Evolutionary conservation across 2,888 invertebrate species (phyloP).

Genomic region (Gisinianus flammeolus): DNA sequence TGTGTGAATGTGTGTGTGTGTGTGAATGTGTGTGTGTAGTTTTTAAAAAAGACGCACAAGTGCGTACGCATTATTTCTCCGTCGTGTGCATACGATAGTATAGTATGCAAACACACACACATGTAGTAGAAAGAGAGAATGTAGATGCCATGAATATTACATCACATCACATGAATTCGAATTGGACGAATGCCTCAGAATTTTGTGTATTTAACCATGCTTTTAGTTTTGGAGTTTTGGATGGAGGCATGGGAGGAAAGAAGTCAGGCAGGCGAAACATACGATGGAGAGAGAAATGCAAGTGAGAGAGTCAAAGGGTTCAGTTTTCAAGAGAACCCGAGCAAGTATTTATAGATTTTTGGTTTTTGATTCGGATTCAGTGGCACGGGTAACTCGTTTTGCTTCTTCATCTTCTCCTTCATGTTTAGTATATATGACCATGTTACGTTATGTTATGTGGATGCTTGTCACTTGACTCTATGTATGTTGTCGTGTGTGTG

Average conservation of each 20-base stretch:
- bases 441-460: not conserved
- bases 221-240: not conserved
- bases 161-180: not conserved
- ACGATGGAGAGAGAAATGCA: not conserved
- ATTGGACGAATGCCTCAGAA: constrained; percentile 13
- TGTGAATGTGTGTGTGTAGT: too few relatives aligned
- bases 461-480: not conserved
- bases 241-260: not conserved
- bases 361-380: constrained; percentile 38
- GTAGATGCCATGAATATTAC: not conserved
- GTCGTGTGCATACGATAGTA: too few relatives aligned
- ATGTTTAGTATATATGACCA: not conserved
- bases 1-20: too few relatives aligned
- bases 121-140: too few relatives aligned
- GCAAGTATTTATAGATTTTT: constrained; percentile 33
- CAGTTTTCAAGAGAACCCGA: constrained; percentile 4
- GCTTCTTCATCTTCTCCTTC: too few relatives aligned
- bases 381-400: constrained; percentile 3
- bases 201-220: not conserved
- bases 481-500: not conserved
- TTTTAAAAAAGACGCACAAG: constrained; percentile 5
- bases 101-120: too few relatives aligned
- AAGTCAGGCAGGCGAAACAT: not conserved
- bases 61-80: too few relatives aligned
- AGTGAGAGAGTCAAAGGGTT: not conserved